Base-by-base conservation (phyloP, 2,797 vertebrate genomes). In the Hemibagrus guttatus region DNA sequence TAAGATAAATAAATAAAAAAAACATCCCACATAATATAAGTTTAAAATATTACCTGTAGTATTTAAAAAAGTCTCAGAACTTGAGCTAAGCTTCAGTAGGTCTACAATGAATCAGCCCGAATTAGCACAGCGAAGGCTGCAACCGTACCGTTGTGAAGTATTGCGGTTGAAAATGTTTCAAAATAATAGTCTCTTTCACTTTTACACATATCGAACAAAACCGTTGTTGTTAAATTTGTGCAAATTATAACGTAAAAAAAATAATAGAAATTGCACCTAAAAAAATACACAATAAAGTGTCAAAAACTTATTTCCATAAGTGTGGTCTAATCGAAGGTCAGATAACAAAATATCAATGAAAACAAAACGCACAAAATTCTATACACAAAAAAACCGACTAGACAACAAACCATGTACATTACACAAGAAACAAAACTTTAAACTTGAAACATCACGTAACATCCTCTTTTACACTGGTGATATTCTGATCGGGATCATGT, bases 61-160 rank as follows among this genome's bases (percentile, higher is more conserved):
- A 49, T n/a, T 42, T 46, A 46, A 52, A 49, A 66, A 49, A 4
- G 26, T n/a, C 23, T 79, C 9, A n/a, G 21, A 42, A 8, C 69
- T 49, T 11, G 63, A 80, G 66, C 16, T 86, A 28, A 86, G 83
- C 84, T 88, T 76, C 56, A 49, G 69, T 1, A 35, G 28, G 17
- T 81, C 84, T 83, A 88, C 94, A 92, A 97, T 99, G 98, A 99
- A 98, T 99, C 98, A 98, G 97, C 98, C 97, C 91, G 95, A 98
- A 97, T 94, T 94, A 74, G 31, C 81, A 23, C 4, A 12, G 21
- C 26, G 85, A 90, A 90, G 39, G 0, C 0, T 0, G 11, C 63
- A 26, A 83, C 87, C 52, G 0, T 3, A 49, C 6, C 64, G 19
- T 0, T 13, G 14, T 7, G 0, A 6, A 13, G 46, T 19, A 8